These are phyloP conservation scores for Microctonus aethiopoides DNA, from an alignment of 2,888 invertebrate species.

Conservation along the genomic window DNA sequence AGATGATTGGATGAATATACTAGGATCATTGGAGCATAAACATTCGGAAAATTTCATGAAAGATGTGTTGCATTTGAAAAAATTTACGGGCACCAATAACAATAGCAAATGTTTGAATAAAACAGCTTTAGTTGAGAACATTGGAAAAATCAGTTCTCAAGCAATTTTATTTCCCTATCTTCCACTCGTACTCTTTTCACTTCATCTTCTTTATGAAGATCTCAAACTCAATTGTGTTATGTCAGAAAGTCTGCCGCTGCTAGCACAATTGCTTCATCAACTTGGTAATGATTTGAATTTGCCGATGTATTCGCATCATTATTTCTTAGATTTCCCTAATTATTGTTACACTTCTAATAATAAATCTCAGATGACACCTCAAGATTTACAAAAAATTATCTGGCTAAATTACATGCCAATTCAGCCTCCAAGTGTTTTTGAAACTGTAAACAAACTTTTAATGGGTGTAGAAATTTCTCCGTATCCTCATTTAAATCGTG, in stretches of 20 bases:
- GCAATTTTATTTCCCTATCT: constrained; percentile 80
- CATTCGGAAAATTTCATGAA: constrained; percentile 67
- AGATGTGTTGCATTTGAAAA: constrained; percentile 66
- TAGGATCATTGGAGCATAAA: constrained; percentile 72
- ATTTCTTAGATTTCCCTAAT: constrained; percentile 86
- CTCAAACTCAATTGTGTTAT: constrained; percentile 82
- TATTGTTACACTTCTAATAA: constrained; percentile 63
- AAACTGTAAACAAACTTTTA: constrained; percentile 77
- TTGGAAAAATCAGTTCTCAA: constrained; percentile 72
- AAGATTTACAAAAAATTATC: constrained; percentile 71
- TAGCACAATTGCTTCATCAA: constrained; percentile 81
- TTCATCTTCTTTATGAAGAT: constrained; percentile 93
- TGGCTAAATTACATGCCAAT: constrained; percentile 73
- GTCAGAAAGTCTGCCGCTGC: constrained; percentile 74
- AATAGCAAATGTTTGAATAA: constrained; percentile 27
- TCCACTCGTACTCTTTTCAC: constrained; percentile 79
- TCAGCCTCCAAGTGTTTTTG: constrained; percentile 78
- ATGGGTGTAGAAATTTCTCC: constrained; percentile 69
- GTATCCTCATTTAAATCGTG: constrained; percentile 79
- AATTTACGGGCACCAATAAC: constrained; percentile 29
- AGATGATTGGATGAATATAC: constrained; percentile 84
- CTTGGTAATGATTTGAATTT: constrained; percentile 81
- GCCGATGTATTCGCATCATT: constrained; percentile 79
- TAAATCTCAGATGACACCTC: constrained; percentile 70
- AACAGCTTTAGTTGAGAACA: constrained; percentile 29